Conservation (phyloP, 2,888 invertebrate species). For the Xylocampa areola region DNA sequence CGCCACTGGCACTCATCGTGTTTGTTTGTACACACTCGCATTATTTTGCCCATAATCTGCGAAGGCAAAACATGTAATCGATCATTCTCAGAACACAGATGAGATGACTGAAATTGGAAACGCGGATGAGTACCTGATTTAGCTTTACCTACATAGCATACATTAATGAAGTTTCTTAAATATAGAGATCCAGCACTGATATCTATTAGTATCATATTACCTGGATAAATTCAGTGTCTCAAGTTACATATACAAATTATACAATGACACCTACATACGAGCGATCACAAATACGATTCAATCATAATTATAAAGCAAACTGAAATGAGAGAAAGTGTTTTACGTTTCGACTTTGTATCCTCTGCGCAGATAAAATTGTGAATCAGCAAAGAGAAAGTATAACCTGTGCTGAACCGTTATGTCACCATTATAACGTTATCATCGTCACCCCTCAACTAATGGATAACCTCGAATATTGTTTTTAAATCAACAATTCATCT, state of each 20-base stretch:
- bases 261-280: background rate
- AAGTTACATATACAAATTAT: too few relatives aligned
- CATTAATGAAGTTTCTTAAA: too few relatives aligned
- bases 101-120: slow-evolving; percentile 68
- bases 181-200: too few relatives aligned
- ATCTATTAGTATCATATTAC: too few relatives aligned
- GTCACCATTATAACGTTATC: slow-evolving; percentile 43
- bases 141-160: slow-evolving; percentile 44
- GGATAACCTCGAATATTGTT: too few relatives aligned
- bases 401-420: slow-evolving; percentile 55
- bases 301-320: slow-evolving; percentile 41
- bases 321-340: slow-evolving; percentile 60
- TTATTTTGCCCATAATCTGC: slow-evolving; percentile 74
- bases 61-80: slow-evolving; percentile 64
- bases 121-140: slow-evolving; percentile 64
- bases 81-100: slow-evolving; percentile 68
- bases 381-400: slow-evolving; percentile 61
- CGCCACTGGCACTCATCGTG: slow-evolving; percentile 65
- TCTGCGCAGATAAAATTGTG: slow-evolving; percentile 53
- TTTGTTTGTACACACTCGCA: slow-evolving; percentile 79
- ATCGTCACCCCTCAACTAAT: slow-evolving; percentile 28
- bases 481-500: too few relatives aligned
- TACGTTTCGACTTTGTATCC: slow-evolving; percentile 44
- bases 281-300: slow-evolving; percentile 14
- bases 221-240: too few relatives aligned